Percentiles rank a stretch among this genome's conserved stretches.
phyloP scores from a whole-genome alignment of 2,113 vertebrate genomes.

The Carollia perspicillata region DNA sequence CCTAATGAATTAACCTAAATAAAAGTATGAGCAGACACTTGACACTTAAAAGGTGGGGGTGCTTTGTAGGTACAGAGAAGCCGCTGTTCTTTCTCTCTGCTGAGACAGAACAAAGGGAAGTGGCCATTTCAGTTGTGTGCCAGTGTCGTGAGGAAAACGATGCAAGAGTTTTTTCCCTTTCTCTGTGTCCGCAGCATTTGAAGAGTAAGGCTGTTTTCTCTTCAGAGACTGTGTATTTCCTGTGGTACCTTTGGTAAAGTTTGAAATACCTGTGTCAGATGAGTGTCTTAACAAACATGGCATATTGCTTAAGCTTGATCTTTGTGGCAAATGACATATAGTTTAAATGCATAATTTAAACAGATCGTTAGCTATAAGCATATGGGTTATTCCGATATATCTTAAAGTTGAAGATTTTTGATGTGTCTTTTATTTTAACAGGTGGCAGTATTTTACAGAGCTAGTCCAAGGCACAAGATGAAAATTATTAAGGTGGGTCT shows the following conservation, averaged over 20 bases:
- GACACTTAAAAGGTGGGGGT: not conserved
- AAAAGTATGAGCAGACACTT: not conserved
- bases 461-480: constrained; percentile 96
- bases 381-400: constrained; percentile 8
- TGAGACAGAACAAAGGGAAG: not conserved
- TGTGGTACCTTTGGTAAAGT: not conserved
- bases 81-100: not conserved
- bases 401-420: constrained; percentile 16
- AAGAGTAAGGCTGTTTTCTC: not conserved
- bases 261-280: not conserved
- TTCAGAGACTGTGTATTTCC: not conserved
- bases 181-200: not conserved
- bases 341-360: not conserved
- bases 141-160: not conserved
- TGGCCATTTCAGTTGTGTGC: not conserved
- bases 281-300: not conserved
- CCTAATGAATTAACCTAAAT: not conserved
- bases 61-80: not conserved
- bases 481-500: constrained; percentile 96
- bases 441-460: constrained; percentile 95
- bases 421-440: constrained; percentile 72
- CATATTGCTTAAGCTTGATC: not conserved
- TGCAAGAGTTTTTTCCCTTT: not conserved
- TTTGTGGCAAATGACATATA: not conserved
- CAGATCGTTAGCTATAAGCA: not conserved